phyloP scores from a whole-genome alignment of 2,888 invertebrate species.

The Blastobasis lacticolella region DNA sequence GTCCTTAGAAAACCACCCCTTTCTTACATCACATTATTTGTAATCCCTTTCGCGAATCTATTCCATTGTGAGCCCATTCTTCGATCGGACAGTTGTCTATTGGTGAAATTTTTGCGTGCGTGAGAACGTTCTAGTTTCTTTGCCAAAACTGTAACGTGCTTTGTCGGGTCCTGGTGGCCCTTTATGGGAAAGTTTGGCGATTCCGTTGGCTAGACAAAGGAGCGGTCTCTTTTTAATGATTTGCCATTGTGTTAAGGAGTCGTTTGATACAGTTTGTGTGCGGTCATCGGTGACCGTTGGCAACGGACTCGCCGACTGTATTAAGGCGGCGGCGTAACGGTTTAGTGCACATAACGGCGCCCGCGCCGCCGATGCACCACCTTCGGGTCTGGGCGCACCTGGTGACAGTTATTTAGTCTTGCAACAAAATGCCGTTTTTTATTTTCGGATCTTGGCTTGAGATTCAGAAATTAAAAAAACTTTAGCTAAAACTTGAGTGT shows the following conservation, averaged over 20 bases:
- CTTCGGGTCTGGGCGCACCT: too few relatives aligned
- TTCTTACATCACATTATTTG: constrained; percentile 73
- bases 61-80: constrained; percentile 59
- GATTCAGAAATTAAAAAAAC: too few relatives aligned
- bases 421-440: too few relatives aligned
- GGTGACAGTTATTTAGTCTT: too few relatives aligned
- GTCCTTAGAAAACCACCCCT: constrained; percentile 56
- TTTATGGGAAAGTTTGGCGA: constrained; percentile 54
- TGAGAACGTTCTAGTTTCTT: constrained; percentile 71
- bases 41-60: constrained; percentile 76
- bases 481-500: too few relatives aligned
- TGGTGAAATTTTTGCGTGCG: constrained; percentile 66
- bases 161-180: constrained; percentile 15
- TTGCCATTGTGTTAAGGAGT: constrained; percentile 52
- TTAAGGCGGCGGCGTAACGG: constrained; percentile 45
- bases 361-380: too few relatives aligned
- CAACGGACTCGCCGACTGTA: constrained; percentile 67
- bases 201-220: constrained; percentile 54
- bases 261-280: constrained; percentile 62
- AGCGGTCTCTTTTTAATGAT: constrained; percentile 72
- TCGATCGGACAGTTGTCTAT: constrained; percentile 58
- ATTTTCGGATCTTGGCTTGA: too few relatives aligned
- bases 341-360: not conserved
- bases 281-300: constrained; percentile 63
- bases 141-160: constrained; percentile 61